phyloP scores from a whole-genome alignment of 2,888 invertebrate genomes.

The Tupiocoris notatus region DNA sequence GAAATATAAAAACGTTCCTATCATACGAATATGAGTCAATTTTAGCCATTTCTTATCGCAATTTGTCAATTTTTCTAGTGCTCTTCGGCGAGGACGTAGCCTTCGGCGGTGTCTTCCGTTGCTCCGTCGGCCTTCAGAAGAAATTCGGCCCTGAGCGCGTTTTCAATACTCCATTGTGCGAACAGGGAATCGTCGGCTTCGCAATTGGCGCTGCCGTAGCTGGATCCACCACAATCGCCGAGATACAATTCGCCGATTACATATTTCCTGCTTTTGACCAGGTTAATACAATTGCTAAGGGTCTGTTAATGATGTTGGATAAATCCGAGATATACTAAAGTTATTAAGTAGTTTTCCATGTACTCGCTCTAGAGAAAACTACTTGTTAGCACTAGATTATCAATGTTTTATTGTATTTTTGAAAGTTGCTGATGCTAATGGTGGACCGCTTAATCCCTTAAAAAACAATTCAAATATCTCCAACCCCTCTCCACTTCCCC shows the following conservation, averaged over 20 bases:
- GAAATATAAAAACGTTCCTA: background rate
- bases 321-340: no score
- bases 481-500: no score
- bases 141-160: constrained; percentile 91
- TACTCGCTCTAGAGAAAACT: no score
- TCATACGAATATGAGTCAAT: background rate
- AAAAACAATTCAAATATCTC: no score
- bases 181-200: constrained; percentile 96
- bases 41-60: background rate
- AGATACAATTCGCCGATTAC: constrained; percentile 99
- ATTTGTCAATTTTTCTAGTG: constrained; percentile 54
- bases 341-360: no score
- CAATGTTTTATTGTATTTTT: no score
- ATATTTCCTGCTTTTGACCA: constrained; percentile 99
- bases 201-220: constrained; percentile 89
- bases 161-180: constrained; percentile 95
- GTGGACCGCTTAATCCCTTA: no score
- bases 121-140: constrained; percentile 86
- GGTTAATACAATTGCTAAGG: no score
- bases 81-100: constrained; percentile 98
- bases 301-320: no score
- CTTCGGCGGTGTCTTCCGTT: constrained; percentile 97
- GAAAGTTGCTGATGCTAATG: no score
- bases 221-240: constrained; percentile 93
- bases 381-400: no score